A percentile compares a stretch with the other conserved stretches of the same genome.
Conservation (phyloP, 2,113 vertebrate species). For the Podilymbus podiceps region DNA sequence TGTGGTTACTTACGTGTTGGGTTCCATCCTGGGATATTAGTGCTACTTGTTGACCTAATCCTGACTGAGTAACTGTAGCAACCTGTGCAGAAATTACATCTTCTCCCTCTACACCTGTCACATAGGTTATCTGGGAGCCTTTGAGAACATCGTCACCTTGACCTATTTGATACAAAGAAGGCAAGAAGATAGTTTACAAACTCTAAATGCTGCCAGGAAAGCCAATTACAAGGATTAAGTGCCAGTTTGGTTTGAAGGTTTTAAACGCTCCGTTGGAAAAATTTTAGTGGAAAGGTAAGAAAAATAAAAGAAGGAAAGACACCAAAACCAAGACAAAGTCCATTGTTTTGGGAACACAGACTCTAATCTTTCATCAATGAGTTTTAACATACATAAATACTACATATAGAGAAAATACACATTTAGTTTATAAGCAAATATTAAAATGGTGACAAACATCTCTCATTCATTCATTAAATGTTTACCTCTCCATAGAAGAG, state of each 20-base stretch:
- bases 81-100: slow-evolving; percentile 88
- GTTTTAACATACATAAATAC: background rate
- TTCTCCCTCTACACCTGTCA: slow-evolving; percentile 86
- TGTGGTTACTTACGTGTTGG: slow-evolving; percentile 83
- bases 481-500: slow-evolving; percentile 35
- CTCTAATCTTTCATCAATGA: background rate
- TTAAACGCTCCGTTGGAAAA: background rate
- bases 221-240: background rate
- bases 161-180: slow-evolving; percentile 70
- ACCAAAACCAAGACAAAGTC: background rate
- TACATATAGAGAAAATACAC: background rate
- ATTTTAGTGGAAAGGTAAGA: background rate
- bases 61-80: slow-evolving; percentile 82
- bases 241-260: background rate
- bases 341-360: background rate
- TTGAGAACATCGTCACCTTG: slow-evolving; percentile 90
- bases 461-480: background rate
- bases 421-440: background rate
- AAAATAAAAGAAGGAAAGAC: background rate
- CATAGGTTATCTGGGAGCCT: slow-evolving; percentile 84
- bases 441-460: background rate
- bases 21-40: slow-evolving; percentile 97
- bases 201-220: background rate
- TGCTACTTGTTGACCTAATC: slow-evolving; percentile 90
- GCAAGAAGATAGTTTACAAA: background rate